Conservation (phyloP, 2,888 invertebrate genomes). For the Dexiosoma caninum region DNA sequence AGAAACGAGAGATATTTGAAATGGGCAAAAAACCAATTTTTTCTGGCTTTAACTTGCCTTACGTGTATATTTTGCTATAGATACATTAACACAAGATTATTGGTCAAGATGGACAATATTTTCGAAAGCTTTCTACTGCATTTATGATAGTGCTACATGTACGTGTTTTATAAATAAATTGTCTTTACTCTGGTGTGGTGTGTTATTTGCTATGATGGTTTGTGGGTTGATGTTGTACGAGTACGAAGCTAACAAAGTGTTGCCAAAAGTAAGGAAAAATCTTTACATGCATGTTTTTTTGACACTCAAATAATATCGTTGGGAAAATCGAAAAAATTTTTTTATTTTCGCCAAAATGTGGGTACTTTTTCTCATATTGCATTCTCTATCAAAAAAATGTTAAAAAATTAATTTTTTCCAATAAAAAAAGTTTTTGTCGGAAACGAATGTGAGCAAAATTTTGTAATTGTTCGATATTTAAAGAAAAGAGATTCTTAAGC, state of each 20-base stretch:
- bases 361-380: neutral
- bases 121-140: constrained; percentile 15
- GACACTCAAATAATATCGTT: too few species aligned
- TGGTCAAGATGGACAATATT: constrained; percentile 34
- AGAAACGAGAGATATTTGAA: neutral
- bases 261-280: too few species aligned
- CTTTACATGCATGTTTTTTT: too few species aligned
- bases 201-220: neutral
- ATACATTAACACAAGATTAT: constrained; percentile 31
- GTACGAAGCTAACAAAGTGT: neutral
- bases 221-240: neutral
- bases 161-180: neutral
- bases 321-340: neutral
- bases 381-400: too few species aligned
- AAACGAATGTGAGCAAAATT: too few species aligned
- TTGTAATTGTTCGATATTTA: too few species aligned
- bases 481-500: too few species aligned
- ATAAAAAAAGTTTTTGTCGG: too few species aligned
- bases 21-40: neutral
- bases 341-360: neutral
- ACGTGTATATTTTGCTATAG: neutral
- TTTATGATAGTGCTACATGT: constrained; percentile 34
- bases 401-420: too few species aligned
- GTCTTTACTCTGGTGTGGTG: neutral
- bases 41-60: neutral